Evolutionary conservation across 2,113 vertebrate species (phyloP), one percentile per base, ranked within the genome.

Genomic region (Planiliza haematocheilus): DNA sequence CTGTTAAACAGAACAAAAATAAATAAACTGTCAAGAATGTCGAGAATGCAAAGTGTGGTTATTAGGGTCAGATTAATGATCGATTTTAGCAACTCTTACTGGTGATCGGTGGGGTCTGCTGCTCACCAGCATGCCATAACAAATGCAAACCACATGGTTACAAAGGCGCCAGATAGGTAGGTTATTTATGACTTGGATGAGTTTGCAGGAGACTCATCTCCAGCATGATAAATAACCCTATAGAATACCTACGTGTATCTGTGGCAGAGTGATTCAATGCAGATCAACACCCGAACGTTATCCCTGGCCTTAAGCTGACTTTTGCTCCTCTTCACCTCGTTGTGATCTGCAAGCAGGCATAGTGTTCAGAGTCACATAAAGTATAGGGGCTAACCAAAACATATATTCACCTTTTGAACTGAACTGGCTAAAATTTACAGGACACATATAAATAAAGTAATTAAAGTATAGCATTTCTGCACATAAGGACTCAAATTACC

Each of bases 191-290:
- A 68, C 34, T 57, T 66, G 13, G 12, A 12, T 8, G 7, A 36
- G 24, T 43, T 62, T 4, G 16, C n/a, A 10, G 46, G 46, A 48
- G 46, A 17, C 9, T 17, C 17, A 18, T 48, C 18, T 30, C 5
- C 30, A n/a, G 39, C 17, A 55, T 20, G 6, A 48, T 48, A 52
- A 41, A 36, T 38, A 70, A 17, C 34, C 10, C 58, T 34, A 1
- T 5, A 41, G 41, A 46, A 68, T 16, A 91, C 97, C 93, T 88
- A 99, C 97, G 91, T 94, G 91, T 98, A 95, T 85, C 94, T 91
- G 70, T 98, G 96, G 73, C 97, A 99, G 42, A 98, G 94, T 0
- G 97, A 99, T 62, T 98, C 96, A 0, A 99, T 97, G 90, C 97
- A 99, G 93, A 99, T 95, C 86, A 98, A 77, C 13, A 96, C 95